Evolutionary conservation across 1,140 invertebrate genomes (phyloP).

Genomic region (Portunus trituberculatus): DNA sequence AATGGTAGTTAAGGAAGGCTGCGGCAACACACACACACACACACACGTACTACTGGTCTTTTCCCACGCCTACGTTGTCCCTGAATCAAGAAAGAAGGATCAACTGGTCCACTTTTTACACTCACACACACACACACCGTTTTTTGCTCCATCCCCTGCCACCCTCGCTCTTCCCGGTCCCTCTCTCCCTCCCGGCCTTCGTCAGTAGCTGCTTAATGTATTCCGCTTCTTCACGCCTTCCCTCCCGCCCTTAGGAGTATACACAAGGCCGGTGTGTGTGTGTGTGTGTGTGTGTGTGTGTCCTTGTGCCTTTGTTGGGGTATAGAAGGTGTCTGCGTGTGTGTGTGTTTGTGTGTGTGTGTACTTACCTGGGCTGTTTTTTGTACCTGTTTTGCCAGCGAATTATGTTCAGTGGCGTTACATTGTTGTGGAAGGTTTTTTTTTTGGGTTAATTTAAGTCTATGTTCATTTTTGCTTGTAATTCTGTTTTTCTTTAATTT

Average conservation of each 20-base stretch:
- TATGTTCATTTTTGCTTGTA: too few species aligned
- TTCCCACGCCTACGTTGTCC: too few species aligned
- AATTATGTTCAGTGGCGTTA: too few species aligned
- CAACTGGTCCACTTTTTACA: neutral
- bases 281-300: slow-evolving; percentile 10
- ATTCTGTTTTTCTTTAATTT: too few species aligned
- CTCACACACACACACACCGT: neutral
- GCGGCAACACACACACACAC: too few species aligned
- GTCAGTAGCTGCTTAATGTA: neutral
- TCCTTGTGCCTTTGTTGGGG: neutral
- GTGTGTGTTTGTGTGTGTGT: slow-evolving; percentile 2
- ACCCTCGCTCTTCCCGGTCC: neutral
- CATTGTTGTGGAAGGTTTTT: too few species aligned
- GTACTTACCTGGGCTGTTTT: neutral
- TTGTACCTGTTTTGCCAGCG: too few species aligned
- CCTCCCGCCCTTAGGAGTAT: neutral
- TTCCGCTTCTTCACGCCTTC: slow-evolving; percentile 4
- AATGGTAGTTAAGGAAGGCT: too few species aligned
- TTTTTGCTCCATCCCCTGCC: neutral
- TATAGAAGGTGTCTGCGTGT: neutral
- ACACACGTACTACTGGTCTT: too few species aligned
- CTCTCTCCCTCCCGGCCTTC: neutral
- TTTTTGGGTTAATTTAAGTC: too few species aligned
- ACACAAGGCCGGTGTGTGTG: neutral
- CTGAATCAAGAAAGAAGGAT: too few species aligned